Base-by-base conservation (phyloP, 2,888 invertebrate genomes). In the Ligdia adustata region DNA sequence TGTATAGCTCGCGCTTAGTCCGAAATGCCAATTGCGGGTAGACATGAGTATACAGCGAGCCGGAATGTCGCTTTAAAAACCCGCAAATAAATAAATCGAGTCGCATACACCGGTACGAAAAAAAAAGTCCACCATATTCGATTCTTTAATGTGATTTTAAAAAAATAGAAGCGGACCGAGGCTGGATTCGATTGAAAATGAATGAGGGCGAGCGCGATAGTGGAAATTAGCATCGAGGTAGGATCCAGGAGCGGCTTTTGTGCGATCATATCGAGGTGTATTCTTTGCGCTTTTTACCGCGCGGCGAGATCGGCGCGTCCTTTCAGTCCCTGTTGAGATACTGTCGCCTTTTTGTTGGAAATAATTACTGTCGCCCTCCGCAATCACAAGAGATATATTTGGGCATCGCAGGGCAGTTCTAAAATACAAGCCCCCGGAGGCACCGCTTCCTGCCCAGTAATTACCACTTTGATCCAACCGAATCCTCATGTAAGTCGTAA, bases 171-270 rank as follows among this genome's bases (percentile, higher is more conserved):
- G 79, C 72, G 82, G 82, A 74, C 79, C 73, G 80, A 82, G 79
- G 72, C 78, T 80, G 84, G 81, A 74, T 88, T 76, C 88, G 88
- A 90, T 90, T 89, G 90, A 88, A 90, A 90, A 90, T 89, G 90
- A 90, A 89, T 88, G 90, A 89, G 89, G 79, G 82, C 83, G 89
- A 84, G 75, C 82, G 83, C 89, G 90, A 90, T 90, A 90, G 90
- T 88, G 88, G 90, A 90, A 91, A 91, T 91, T 91, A 91, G 91
- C 91, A 91, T 91, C 81, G 90, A 86, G 84, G 83, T 79, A 83
- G 86, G 87, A 87, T 84, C 81, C 87, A 84, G 87, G 75, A 85
- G 86, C 89, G 88, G 84, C 82, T 84, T 90, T 91, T 90, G 90
- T 90, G 89, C 84, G 90, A 90, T 90, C 88, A 89, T 89, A 90